Percentiles rank a stretch among this genome's conserved stretches.
phyloP scores from a whole-genome alignment of 2,113 vertebrate species.

The Proterorhinus semilunaris region DNA sequence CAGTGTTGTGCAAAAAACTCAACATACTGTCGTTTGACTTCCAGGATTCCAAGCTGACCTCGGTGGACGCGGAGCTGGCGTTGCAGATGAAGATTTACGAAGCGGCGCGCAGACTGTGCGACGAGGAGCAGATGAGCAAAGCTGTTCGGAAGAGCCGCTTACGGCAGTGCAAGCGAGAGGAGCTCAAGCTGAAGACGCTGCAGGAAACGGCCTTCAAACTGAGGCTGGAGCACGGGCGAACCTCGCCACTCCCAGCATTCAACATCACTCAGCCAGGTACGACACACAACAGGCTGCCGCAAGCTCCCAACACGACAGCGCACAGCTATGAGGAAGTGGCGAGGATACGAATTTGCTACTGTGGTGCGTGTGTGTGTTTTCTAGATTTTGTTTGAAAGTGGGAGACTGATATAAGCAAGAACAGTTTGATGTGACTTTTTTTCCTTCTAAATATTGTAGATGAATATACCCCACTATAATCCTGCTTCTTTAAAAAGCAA shows the following conservation, averaged over 20 bases:
- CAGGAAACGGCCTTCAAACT: slow-evolving; percentile 78
- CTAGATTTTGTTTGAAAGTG: too few relatives aligned
- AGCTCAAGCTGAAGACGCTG: slow-evolving; percentile 84
- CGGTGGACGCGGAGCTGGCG: slow-evolving; percentile 81
- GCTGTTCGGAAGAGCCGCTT: slow-evolving; percentile 79
- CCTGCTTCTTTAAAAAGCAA: too few relatives aligned
- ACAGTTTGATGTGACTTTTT: too few relatives aligned
- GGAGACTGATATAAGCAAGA: too few relatives aligned
- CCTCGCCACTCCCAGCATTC: slow-evolving; percentile 68
- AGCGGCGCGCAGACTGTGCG: slow-evolving; percentile 80
- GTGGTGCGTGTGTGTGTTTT: too few relatives aligned
- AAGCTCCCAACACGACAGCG: neutral
- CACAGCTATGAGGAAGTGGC: neutral
- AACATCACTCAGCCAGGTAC: slow-evolving; percentile 59
- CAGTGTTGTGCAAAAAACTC: neutral
- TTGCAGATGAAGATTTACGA: slow-evolving; percentile 88
- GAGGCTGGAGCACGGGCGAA: slow-evolving; percentile 61
- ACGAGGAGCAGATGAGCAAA: slow-evolving; percentile 79
- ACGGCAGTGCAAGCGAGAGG: slow-evolving; percentile 76
- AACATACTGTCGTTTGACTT: slow-evolving; percentile 8
- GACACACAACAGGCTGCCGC: neutral
- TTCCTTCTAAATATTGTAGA: too few relatives aligned
- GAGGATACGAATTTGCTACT: too few relatives aligned
- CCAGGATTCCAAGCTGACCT: slow-evolving; percentile 79
- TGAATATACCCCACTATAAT: too few relatives aligned